These are phyloP conservation scores for Trachemys scripta DNA, from an alignment of 2,113 vertebrate genomes.

Conservation along the genomic window DNA sequence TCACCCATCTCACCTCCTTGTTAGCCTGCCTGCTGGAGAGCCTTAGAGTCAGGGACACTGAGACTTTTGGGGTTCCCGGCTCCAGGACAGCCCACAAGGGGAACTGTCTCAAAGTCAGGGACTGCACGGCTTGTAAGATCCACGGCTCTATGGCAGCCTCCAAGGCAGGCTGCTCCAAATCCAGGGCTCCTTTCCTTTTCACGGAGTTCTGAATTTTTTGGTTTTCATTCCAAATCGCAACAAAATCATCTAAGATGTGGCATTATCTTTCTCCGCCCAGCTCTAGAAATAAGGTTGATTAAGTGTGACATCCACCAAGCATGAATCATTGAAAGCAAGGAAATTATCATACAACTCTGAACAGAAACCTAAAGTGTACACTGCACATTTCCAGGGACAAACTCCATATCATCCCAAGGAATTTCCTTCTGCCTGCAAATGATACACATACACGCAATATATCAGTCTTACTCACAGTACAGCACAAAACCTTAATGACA, in stretches of 20 bases:
- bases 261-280: background rate
- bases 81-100: background rate
- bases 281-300: background rate
- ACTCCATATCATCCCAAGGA: background rate
- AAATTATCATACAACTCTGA: background rate
- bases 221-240: background rate
- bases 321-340: background rate
- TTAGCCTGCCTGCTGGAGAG: background rate
- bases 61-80: background rate
- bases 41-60: background rate
- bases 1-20: background rate
- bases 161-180: slow-evolving; percentile 13
- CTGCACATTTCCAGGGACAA: background rate
- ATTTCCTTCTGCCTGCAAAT: background rate
- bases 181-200: slow-evolving; percentile 37
- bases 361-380: background rate
- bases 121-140: slow-evolving; percentile 35
- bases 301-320: background rate
- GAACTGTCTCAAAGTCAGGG: background rate
- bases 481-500: background rate
- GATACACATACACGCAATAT: background rate
- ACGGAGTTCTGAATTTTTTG: slow-evolving; percentile 24
- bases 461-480: background rate
- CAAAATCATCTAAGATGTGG: slow-evolving; percentile 11
- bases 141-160: slow-evolving; percentile 38